These are phyloP conservation scores for Drosophila basisetae DNA, from an alignment of 2,888 invertebrate species.

Conservation along the genomic window DNA sequence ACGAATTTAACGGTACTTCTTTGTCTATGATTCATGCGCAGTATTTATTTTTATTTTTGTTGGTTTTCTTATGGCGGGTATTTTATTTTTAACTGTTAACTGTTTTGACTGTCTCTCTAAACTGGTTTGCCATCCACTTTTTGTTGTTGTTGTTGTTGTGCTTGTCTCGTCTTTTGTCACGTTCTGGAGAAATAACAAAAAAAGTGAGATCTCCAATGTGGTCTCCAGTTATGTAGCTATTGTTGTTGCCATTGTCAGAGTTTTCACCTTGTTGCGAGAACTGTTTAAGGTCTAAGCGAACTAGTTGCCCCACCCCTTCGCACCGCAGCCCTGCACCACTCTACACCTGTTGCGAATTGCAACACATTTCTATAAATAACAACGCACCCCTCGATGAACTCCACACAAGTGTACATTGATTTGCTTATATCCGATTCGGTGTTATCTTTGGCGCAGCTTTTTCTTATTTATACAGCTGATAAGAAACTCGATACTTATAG, in stretches of 20 bases:
- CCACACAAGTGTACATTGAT: slow-evolving; percentile 18
- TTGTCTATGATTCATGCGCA: slow-evolving; percentile 61
- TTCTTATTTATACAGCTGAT: slow-evolving; percentile 37
- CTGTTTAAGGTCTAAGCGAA: slow-evolving; percentile 14
- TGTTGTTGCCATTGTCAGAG: slow-evolving; percentile 30
- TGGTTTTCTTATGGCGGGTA: slow-evolving; percentile 10
- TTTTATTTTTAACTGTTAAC: slow-evolving; percentile 33
- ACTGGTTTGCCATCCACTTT: slow-evolving; percentile 66
- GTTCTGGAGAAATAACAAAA: slow-evolving; percentile 56
- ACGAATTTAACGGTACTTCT: slow-evolving; percentile 11
- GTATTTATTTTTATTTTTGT: slow-evolving; percentile 24
- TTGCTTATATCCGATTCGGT: slow-evolving; percentile 40
- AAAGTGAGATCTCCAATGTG: slow-evolving; percentile 70
- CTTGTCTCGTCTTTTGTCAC: slow-evolving; percentile 66
- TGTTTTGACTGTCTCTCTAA: slow-evolving; percentile 54
- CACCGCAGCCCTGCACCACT: neutral
- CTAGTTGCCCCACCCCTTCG: slow-evolving; percentile 5
- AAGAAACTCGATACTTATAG: slow-evolving; percentile 44
- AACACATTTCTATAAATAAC: slow-evolving; percentile 46
- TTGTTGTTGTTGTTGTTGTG: neutral
- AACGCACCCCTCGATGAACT: slow-evolving; percentile 26
- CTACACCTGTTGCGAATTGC: slow-evolving; percentile 51
- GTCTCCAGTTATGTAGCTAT: slow-evolving; percentile 25
- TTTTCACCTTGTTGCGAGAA: slow-evolving; percentile 65
- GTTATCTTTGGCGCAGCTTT: slow-evolving; percentile 50